Conservation (phyloP, 2,113 vertebrate genomes). For the Cyrtonyx montezumae region DNA sequence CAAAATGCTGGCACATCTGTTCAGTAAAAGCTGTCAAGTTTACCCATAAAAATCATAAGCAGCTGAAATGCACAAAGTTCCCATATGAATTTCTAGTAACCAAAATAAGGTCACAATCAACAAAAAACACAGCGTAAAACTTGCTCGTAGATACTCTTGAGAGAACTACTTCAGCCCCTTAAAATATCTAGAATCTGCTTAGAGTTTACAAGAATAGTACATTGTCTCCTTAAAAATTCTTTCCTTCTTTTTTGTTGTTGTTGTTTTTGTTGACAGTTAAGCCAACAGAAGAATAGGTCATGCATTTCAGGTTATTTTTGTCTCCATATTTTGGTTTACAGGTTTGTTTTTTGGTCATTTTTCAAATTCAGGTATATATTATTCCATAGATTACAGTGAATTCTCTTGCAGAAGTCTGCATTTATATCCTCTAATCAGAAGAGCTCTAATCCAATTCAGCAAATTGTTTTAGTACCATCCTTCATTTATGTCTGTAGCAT, state of each 20-base stretch:
- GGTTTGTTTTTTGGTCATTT: not conserved
- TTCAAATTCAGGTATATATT: not conserved
- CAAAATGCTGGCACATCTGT: not conserved
- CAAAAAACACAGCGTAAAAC: not conserved
- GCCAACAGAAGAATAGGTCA: not conserved
- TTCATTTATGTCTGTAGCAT: not conserved
- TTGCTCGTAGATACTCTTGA: not conserved
- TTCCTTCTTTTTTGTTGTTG: not conserved
- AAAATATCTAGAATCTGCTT: not conserved
- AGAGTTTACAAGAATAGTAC: not conserved
- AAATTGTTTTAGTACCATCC: not conserved
- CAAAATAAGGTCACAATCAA: not conserved
- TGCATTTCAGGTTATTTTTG: not conserved
- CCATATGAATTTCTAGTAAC: not conserved
- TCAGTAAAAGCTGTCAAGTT: not conserved
- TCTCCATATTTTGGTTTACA: not conserved
- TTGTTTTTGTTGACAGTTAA: not conserved
- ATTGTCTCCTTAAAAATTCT: not conserved
- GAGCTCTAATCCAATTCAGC: not conserved
- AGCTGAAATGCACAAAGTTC: not conserved
- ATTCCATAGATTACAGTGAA: not conserved
- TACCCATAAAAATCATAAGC: not conserved
- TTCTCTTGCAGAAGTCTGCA: not conserved
- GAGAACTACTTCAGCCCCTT: not conserved
- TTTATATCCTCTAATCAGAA: not conserved